Evolutionary conservation across 2,888 invertebrate species (phyloP), one percentile per base, ranked within the genome.

Genomic region (Macrosiphum euphorbiae): DNA sequence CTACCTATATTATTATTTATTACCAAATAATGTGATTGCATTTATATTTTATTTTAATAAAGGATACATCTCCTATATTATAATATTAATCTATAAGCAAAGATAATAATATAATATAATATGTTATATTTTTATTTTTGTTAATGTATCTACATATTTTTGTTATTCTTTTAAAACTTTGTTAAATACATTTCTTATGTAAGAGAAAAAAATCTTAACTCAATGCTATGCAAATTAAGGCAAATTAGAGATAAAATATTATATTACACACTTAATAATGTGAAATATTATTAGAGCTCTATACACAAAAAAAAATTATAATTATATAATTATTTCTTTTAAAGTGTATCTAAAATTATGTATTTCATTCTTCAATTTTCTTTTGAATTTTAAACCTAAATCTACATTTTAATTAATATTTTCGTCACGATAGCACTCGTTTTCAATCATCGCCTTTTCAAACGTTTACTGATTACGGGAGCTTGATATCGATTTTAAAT

Each of bases 321-420:
- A 67, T 61, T 61, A 61, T 67, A n/a, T 3, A 4, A 10, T 67
- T n/a, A 16, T 67, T 67, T 67, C 3, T n/a, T 67, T 67, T 28
- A 28, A 61, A n/a, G n/a, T n/a, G 67, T 67, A 67, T n/a, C 16
- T n/a, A 67, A 67, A 67, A 67, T 67, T 67, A 67, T 67, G 5
- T n/a, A 67, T n/a, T 67, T 67, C 16, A n/a, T 67, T 67, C 16
- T 67, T 67, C n/a, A n/a, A 67, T 67, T n/a, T 35, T 26, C 20
- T 50, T 87, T 87, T 87, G 35, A 87, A 26, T 44, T 47, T 44
- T 44, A 26, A 87, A 47, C 26, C 47, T 86, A 47, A 86, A 86
- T 47, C 47, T 86, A 28, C 26, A 87, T 87, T 87, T 87, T 87
- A 87, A 47, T 87, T 87, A 87, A 50, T 87, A 50, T 50, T 47